These are phyloP conservation scores for Ctenicera cuprea DNA, from an alignment of 2,888 invertebrate genomes.

Conservation along the genomic window DNA sequence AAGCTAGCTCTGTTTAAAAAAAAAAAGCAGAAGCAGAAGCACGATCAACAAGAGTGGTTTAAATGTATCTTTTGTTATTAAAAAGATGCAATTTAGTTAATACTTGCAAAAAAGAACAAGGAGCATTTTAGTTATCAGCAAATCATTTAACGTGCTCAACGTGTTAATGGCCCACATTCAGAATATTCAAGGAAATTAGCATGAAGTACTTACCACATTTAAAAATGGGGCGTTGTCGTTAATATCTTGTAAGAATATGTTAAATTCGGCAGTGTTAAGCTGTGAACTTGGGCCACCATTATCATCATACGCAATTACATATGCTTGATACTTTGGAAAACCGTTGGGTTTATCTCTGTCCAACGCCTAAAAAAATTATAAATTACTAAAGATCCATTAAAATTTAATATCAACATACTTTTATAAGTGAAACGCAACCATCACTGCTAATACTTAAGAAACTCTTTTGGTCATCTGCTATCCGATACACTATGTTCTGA, in stretches of 20 bases:
- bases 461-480: constrained; percentile 82
- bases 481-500: constrained; percentile 87
- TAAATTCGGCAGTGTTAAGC: constrained; percentile 80
- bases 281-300: constrained; percentile 80
- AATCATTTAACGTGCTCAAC: too few species aligned
- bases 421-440: constrained; percentile 84
- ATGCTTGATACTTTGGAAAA: constrained; percentile 85
- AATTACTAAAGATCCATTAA: neutral
- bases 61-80: too few species aligned
- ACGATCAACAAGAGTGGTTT: too few species aligned
- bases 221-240: constrained; percentile 96
- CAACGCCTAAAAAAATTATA: constrained; percentile 76
- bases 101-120: too few species aligned
- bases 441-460: constrained; percentile 83
- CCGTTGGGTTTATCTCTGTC: constrained; percentile 94
- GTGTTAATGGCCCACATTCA: too few species aligned
- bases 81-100: too few species aligned
- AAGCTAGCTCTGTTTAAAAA: too few species aligned
- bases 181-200: too few species aligned
- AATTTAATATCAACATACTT: constrained; percentile 62
- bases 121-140: too few species aligned
- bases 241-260: constrained; percentile 84
- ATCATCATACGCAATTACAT: constrained; percentile 85
- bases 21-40: too few species aligned
- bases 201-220: constrained; percentile 83